These are phyloP conservation scores for Phortica magna DNA, from an alignment of 2,888 invertebrate genomes.

Conservation along the genomic window DNA sequence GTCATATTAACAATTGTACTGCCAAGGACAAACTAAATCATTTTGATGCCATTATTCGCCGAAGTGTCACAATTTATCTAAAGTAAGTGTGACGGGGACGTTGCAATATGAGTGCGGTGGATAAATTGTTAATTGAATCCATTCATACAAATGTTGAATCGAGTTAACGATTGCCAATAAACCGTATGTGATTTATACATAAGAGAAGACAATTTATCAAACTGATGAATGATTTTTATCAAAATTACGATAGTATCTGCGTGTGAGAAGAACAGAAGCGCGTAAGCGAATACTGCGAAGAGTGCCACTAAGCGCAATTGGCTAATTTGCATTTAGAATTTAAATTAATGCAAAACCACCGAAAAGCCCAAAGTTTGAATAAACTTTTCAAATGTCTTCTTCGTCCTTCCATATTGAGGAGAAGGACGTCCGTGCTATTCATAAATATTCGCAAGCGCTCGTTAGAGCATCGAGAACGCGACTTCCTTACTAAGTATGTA, in stretches of 20 bases:
- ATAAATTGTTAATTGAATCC: constrained; percentile 40
- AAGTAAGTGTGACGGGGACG: constrained; percentile 30
- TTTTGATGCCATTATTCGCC: constrained; percentile 67
- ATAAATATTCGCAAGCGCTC: constrained; percentile 75
- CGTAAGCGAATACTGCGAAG: background rate
- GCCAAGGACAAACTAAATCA: constrained; percentile 65
- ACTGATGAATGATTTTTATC: constrained; percentile 60
- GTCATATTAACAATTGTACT: constrained; percentile 63
- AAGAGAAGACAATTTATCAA: constrained; percentile 66
- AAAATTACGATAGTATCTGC: background rate
- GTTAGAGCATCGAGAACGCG: constrained; percentile 67
- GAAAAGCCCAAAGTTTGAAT: constrained; percentile 65
- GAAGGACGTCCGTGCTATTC: constrained; percentile 55
- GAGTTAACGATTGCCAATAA: background rate
- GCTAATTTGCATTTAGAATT: constrained; percentile 76
- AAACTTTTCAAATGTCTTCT: constrained; percentile 51
- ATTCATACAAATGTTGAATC: background rate
- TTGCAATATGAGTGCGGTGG: constrained; percentile 11
- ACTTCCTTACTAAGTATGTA: constrained; percentile 71
- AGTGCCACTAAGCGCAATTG: constrained; percentile 69
- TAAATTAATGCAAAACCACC: constrained; percentile 74
- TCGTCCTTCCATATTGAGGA: constrained; percentile 12
- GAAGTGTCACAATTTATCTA: constrained; percentile 63
- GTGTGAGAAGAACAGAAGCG: background rate
- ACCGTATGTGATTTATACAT: background rate